A percentile compares a stretch with the other conserved stretches of the same genome.
Conservation (phyloP, 2,888 invertebrate genomes). For the Resseliella maxima region DNA sequence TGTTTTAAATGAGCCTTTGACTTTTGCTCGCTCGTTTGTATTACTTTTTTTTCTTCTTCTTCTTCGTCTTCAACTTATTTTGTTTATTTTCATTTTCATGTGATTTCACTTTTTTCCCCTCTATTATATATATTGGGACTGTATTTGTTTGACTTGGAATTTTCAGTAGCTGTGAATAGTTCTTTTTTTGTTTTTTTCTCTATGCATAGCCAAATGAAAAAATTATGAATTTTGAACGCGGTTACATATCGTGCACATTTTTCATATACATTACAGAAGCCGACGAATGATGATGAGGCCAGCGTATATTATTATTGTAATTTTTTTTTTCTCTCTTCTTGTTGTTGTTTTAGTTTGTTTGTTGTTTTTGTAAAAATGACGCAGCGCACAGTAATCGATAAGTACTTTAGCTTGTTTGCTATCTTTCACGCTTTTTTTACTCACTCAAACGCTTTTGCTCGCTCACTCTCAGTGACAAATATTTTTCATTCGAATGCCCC, state of each 20-base stretch:
- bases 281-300: conserved; percentile 17
- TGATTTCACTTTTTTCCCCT: neutral
- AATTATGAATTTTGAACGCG: conserved; percentile 20
- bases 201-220: neutral
- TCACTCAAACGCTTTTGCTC: neutral
- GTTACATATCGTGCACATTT: conserved; percentile 7
- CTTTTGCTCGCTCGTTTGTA: neutral
- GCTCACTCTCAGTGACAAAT: no score
- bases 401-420: neutral
- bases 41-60: neutral
- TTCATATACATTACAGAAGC: neutral
- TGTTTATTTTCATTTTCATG: neutral
- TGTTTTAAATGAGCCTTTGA: conserved; percentile 30
- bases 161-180: neutral
- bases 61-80: neutral
- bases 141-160: neutral
- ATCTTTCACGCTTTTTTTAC: no score
- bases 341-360: conserved; percentile 70
- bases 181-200: neutral
- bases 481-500: no score
- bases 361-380: conserved; percentile 49
- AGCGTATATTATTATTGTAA: conserved; percentile 64
- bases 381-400: conserved; percentile 18
- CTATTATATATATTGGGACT: no score
- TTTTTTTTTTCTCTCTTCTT: conserved; percentile 66